These are phyloP conservation scores for Amyelois transitella DNA, from an alignment of 1,140 invertebrate genomes.

Conservation along the genomic window DNA sequence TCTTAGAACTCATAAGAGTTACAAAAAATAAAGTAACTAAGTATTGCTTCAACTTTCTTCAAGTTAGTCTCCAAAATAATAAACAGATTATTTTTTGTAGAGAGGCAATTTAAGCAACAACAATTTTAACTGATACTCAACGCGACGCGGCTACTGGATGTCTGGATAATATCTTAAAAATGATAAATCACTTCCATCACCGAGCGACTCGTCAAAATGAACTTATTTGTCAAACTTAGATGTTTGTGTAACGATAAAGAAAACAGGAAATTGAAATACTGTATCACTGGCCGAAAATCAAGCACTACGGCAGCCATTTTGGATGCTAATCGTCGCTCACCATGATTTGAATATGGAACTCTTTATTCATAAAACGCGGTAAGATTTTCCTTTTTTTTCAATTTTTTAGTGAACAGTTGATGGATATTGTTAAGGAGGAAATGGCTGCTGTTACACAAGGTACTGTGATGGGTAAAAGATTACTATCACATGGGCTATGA, in stretches of 20 bases:
- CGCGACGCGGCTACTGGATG: constrained; percentile 31
- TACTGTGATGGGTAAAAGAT: not conserved
- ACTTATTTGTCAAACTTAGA: constrained; percentile 70
- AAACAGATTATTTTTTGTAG: not conserved
- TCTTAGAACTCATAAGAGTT: too few relatives aligned
- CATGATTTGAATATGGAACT: constrained; percentile 66
- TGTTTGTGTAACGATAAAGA: constrained; percentile 52
- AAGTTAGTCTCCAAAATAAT: too few relatives aligned
- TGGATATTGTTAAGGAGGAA: constrained; percentile 41
- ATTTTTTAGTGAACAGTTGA: constrained; percentile 31
- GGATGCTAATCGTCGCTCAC: constrained; percentile 57
- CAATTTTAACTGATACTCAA: constrained; percentile 36
- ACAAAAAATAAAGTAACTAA: too few relatives aligned
- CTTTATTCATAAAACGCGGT: constrained; percentile 50
- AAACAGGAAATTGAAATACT: constrained; percentile 69
- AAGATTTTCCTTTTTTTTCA: constrained; percentile 31
- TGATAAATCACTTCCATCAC: constrained; percentile 57
- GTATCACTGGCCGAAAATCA: constrained; percentile 65
- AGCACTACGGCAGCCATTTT: constrained; percentile 42
- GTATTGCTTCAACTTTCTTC: too few relatives aligned
- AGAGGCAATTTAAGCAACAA: not conserved
- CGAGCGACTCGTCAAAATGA: constrained; percentile 61
- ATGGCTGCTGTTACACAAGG: constrained; percentile 27
- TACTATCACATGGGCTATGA: too few relatives aligned
- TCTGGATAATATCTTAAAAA: constrained; percentile 38